Base-by-base conservation (phyloP, 2,888 invertebrate species). In the Keiferia lycopersicella region DNA sequence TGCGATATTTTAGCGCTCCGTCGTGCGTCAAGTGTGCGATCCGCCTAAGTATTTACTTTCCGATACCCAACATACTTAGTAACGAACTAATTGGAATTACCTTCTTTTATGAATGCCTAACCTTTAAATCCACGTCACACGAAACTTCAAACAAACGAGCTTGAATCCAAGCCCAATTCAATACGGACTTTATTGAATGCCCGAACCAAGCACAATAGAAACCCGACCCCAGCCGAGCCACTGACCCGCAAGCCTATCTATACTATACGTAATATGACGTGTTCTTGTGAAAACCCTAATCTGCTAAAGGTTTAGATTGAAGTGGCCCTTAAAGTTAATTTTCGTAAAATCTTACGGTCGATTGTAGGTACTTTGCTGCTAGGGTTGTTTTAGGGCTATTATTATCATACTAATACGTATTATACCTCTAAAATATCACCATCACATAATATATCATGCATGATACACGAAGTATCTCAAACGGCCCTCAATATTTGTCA, bases 281-380 rank as follows among this genome's bases (percentile, higher is more conserved):
- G 78, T 79, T 80, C 76, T 79, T 81, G 76, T 80, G 81, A 81
- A 80, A 80, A 78, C 82, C 82, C 75, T 84, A 87, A 87, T 87
- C 85, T 84, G 74, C 79, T 75, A 82, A 87, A 86, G 86, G 86
- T 82, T 86, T 84, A 84, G 77, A 86, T 83, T 87, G 82, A 83
- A 87, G 87, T 84, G 78, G 78, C 81, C 82, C 85, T 84, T 85
- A 84, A 82, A 87, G 88, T 87, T 89, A 88, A 90, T 88, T 89
- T 89, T 87, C 86, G 82, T 89, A 87, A 89, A 88, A 87, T 87
- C 88, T 86, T 87, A 87, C 83, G 80, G 82, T 83, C 76, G 78
- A 79, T 75, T 79, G 77, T n/a, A n/a, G n/a, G n/a, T 80, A 76
- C 71, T 67, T 68, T 22, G 73, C 69, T 65, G 64, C 85, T 76